A percentile compares a stretch with the other conserved stretches of the same genome.
phyloP scores from a whole-genome alignment of 2,797 vertebrate genomes.

The Helostoma temminkii region DNA sequence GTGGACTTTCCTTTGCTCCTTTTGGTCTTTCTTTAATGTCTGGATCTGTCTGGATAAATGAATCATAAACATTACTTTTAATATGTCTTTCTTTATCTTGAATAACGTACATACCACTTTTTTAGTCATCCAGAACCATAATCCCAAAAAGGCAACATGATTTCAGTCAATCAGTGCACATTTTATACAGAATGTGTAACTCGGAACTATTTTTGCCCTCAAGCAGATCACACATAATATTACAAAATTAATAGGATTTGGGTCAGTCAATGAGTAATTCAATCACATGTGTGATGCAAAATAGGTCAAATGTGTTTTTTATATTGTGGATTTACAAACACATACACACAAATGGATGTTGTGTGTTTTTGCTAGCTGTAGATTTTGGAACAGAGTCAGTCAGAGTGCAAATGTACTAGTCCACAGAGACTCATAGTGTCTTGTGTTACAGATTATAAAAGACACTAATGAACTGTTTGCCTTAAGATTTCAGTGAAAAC shows the following conservation, averaged over 20 bases:
- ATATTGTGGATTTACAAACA: neutral
- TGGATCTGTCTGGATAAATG: constrained; percentile 31
- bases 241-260: constrained; percentile 25
- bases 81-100: neutral
- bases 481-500: too few species aligned
- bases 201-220: constrained; percentile 18
- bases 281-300: constrained; percentile 1
- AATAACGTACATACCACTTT: constrained; percentile 11
- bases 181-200: constrained; percentile 13
- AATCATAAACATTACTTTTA: constrained; percentile 44
- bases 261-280: constrained; percentile 39
- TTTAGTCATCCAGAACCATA: constrained; percentile 1
- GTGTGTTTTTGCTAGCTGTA: neutral
- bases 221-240: neutral
- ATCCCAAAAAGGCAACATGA: constrained; percentile 21
- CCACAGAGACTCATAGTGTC: too few species aligned
- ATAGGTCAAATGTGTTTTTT: constrained; percentile 10
- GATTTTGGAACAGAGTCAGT: neutral
- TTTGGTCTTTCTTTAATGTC: constrained; percentile 12
- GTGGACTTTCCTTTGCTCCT: neutral
- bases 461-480: neutral
- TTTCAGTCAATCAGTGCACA: constrained; percentile 20
- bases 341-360: too few species aligned
- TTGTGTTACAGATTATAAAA: too few species aligned
- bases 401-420: neutral